phyloP scores from a whole-genome alignment of 1,140 invertebrate species.

The Apocrypta bakeri region DNA sequence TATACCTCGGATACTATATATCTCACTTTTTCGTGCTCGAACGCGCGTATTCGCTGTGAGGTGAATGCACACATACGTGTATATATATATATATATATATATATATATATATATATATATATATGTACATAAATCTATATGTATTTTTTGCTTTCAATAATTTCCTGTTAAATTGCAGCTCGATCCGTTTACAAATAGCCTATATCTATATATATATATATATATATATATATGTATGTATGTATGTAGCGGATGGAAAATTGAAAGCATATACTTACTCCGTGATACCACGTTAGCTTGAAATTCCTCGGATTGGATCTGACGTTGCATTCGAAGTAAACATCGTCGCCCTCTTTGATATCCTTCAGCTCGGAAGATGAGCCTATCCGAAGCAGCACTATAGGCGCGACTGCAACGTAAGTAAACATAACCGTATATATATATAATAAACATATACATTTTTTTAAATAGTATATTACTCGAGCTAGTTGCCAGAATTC shows the following conservation, averaged over 20 bases:
- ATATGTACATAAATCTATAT: too few relatives aligned
- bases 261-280: constrained; percentile 70
- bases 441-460: not conserved
- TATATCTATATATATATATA: too few relatives aligned
- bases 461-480: too few relatives aligned
- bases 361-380: constrained; percentile 73
- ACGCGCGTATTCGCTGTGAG: not conserved
- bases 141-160: too few relatives aligned
- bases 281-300: constrained; percentile 78
- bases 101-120: too few relatives aligned
- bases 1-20: not conserved
- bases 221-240: too few relatives aligned
- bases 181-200: not conserved
- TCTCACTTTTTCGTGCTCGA: not conserved
- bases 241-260: not conserved
- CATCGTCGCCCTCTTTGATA: constrained; percentile 77
- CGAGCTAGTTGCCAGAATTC: too few relatives aligned
- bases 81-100: too few relatives aligned
- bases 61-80: not conserved
- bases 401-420: constrained; percentile 72
- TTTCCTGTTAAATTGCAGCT: too few relatives aligned
- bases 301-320: constrained; percentile 77
- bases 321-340: constrained; percentile 75
- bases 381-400: constrained; percentile 75
- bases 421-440: not conserved